Evolutionary conservation across 1,140 invertebrate genomes (phyloP).

Genomic region (Samia ricini): DNA sequence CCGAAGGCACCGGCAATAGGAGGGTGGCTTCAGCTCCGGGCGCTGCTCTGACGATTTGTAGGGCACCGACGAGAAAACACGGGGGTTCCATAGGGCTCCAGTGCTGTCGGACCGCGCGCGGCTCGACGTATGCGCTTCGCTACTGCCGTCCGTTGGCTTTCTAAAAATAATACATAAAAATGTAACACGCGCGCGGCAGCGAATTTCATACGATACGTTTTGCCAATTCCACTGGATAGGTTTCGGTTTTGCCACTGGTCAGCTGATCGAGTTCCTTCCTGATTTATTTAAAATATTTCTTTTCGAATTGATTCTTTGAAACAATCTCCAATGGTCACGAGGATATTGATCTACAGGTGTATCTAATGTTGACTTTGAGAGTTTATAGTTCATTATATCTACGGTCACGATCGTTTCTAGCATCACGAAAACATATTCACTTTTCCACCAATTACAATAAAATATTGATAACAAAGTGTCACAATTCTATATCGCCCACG

Average conservation of each 20-base stretch:
- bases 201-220: constrained; percentile 60
- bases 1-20: constrained; percentile 44
- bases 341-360: no score
- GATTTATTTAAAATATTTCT: no score
- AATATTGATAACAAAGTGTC: no score
- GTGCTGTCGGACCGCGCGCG: constrained; percentile 61
- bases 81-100: constrained; percentile 65
- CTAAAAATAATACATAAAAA: constrained; percentile 74
- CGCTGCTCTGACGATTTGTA: constrained; percentile 42
- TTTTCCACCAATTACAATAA: no score
- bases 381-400: no score
- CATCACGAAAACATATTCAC: no score
- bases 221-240: constrained; percentile 40
- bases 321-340: background rate
- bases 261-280: constrained; percentile 34
- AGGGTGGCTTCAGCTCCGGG: constrained; percentile 44
- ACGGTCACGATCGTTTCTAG: no score
- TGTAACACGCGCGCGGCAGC: constrained; percentile 52
- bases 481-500: no score
- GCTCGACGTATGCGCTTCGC: constrained; percentile 50
- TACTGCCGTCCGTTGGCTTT: constrained; percentile 49
- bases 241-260: constrained; percentile 20
- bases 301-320: background rate
- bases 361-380: no score
- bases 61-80: constrained; percentile 41